These are phyloP conservation scores for Pyrgus malvae DNA, from an alignment of 2,888 invertebrate genomes.

Conservation along the genomic window DNA sequence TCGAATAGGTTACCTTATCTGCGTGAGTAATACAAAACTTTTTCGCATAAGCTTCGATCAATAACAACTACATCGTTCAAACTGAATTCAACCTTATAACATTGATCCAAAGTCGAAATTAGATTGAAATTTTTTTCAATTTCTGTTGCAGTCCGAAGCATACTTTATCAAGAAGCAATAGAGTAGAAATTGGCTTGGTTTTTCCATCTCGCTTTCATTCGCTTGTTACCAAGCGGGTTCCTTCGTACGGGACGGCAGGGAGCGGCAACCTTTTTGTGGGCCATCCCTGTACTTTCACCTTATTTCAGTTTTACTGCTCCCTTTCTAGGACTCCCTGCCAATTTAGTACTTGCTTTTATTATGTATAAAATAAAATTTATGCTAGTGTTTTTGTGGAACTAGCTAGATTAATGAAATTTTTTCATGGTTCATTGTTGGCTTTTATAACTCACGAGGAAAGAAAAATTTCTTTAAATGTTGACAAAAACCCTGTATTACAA, in stretches of 20 bases:
- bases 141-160: neutral
- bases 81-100: conserved; percentile 31
- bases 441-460: too few species aligned
- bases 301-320: conserved; percentile 40
- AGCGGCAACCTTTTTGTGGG: conserved; percentile 73
- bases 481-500: too few species aligned
- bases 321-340: conserved; percentile 34
- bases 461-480: too few species aligned
- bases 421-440: too few species aligned
- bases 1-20: conserved; percentile 39
- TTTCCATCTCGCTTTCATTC: conserved; percentile 54
- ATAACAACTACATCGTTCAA: conserved; percentile 47
- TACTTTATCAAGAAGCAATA: conserved; percentile 13
- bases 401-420: too few species aligned
- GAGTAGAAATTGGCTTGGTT: conserved; percentile 34
- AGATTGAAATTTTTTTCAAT: neutral
- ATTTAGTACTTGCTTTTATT: conserved; percentile 8
- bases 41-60: conserved; percentile 76
- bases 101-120: accelerated
- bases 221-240: conserved; percentile 70
- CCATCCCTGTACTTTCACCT: conserved; percentile 67
- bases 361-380: neutral
- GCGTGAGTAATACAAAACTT: conserved; percentile 74
- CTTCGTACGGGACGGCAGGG: conserved; percentile 48
- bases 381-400: neutral